Conservation (phyloP, 2,797 vertebrate species). For the Psittacula derbiana region DNA sequence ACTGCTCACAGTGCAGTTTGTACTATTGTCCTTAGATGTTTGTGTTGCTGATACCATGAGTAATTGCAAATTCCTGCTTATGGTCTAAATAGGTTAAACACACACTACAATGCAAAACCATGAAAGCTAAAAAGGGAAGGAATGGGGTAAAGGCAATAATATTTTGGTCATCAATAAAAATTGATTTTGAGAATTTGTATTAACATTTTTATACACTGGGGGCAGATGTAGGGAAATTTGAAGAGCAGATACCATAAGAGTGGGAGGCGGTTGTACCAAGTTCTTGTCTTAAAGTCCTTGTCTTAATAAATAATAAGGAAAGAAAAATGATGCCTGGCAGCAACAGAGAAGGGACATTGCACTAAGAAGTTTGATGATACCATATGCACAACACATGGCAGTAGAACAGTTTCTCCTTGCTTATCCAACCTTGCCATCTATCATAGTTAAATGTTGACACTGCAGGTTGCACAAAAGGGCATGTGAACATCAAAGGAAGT, state of each 20-base stretch:
- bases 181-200: not conserved
- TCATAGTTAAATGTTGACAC: not conserved
- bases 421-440: not conserved
- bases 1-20: not conserved
- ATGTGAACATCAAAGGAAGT: not conserved
- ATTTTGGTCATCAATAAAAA: not conserved
- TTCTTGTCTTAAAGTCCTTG: not conserved
- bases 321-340: not conserved
- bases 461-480: not conserved
- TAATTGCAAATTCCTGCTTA: not conserved
- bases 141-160: not conserved
- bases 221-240: not conserved
- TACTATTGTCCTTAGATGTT: not conserved
- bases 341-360: not conserved
- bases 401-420: not conserved
- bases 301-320: not conserved
- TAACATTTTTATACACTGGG: not conserved
- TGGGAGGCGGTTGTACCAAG: not conserved
- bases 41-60: not conserved
- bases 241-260: not conserved
- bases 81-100: not conserved
- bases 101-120: not conserved
- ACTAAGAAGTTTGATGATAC: not conserved
- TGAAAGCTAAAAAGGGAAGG: not conserved
- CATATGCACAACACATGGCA: not conserved